Conservation (phyloP, 2,113 vertebrate genomes). For the Xenopus laevis region DNA sequence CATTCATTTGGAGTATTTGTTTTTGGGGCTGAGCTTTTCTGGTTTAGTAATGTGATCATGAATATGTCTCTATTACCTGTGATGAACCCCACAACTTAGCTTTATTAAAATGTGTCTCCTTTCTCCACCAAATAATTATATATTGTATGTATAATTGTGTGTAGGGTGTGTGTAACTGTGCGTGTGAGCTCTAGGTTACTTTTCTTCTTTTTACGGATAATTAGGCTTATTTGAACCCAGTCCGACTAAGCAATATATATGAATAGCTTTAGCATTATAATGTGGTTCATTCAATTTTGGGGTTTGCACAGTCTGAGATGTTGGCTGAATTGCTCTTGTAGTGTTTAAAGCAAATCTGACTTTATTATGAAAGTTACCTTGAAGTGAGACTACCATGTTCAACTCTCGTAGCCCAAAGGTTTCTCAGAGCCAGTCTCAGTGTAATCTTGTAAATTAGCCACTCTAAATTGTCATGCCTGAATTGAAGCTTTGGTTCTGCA, state of each 20-base stretch:
- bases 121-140: no score
- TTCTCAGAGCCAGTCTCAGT: background rate
- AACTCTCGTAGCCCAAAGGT: background rate
- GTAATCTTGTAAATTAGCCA: background rate
- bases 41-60: no score
- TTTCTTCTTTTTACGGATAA: background rate
- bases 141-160: background rate
- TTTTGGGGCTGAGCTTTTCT: no score
- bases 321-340: no score
- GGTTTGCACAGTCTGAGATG: background rate
- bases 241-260: background rate
- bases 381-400: background rate
- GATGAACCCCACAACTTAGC: no score
- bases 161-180: background rate
- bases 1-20: no score
- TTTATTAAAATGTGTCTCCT: no score
- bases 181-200: no score
- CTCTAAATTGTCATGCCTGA: no score
- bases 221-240: background rate
- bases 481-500: no score
- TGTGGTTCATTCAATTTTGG: background rate
- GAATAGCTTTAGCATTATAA: background rate
- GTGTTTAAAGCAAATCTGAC: background rate
- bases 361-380: background rate
- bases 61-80: no score